Conservation (phyloP, 2,888 invertebrate species). For the Dryobotodes eremita region DNA sequence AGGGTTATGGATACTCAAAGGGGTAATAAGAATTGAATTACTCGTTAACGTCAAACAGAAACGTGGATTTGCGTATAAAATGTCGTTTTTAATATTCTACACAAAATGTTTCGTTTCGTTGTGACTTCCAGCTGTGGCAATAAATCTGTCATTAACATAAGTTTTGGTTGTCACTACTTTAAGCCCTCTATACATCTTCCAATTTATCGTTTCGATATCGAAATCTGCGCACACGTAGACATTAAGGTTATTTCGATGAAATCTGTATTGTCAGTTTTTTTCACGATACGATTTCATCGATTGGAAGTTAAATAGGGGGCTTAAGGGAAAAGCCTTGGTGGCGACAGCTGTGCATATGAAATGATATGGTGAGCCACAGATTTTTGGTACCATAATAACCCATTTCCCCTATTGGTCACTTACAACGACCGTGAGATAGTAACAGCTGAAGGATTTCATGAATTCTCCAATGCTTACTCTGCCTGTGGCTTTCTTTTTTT, state of each 20-base stretch:
- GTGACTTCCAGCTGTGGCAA: slow-evolving; percentile 24
- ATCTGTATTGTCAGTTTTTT: slow-evolving; percentile 28
- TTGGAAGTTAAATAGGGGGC: slow-evolving; percentile 26
- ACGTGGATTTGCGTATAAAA: not conserved
- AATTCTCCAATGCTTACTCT: not conserved
- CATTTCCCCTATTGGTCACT: slow-evolving; percentile 30
- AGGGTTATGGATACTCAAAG: slow-evolving; percentile 32
- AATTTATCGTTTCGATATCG: slow-evolving; percentile 41
- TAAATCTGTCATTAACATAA: slow-evolving; percentile 45
- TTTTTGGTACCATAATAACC: slow-evolving; percentile 33
- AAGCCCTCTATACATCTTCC: slow-evolving; percentile 34
- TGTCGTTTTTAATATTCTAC: slow-evolving; percentile 10
- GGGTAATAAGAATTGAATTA: slow-evolving; percentile 32
- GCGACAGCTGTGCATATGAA: slow-evolving; percentile 60
- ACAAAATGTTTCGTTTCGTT: slow-evolving; percentile 2
- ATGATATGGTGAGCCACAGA: slow-evolving; percentile 34
- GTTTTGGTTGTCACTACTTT: slow-evolving; percentile 43
- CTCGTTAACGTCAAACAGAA: slow-evolving; percentile 17
- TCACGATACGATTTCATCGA: slow-evolving; percentile 34
- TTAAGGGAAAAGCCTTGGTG: slow-evolving; percentile 56
- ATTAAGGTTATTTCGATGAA: slow-evolving; percentile 21
- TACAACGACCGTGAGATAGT: slow-evolving; percentile 36
- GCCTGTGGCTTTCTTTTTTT: not conserved
- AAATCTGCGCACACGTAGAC: slow-evolving; percentile 16
- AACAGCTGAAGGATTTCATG: slow-evolving; percentile 30